Conservation (phyloP, 2,888 invertebrate species). For the Leuctra nigra region DNA sequence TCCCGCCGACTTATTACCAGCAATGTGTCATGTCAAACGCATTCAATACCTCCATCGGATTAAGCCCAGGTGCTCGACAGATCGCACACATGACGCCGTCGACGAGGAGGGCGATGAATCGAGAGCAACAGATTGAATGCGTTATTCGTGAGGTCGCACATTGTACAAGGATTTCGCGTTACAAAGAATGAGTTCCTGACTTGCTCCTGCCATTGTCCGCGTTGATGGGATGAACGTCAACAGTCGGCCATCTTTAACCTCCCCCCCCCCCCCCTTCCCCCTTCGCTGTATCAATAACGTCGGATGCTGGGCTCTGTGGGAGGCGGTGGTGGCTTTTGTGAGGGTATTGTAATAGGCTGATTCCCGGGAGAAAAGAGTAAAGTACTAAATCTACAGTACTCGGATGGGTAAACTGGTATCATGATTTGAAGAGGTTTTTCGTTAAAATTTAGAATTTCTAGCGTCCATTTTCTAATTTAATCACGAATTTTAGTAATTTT, state of each 20-base stretch:
- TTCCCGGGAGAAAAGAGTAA: conserved; percentile 3
- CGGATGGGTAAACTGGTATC: too few species aligned
- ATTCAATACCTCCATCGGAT: neutral
- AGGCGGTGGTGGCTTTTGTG: conserved; percentile 7
- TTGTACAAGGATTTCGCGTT: neutral
- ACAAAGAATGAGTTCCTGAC: too few species aligned
- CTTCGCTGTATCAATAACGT: conserved; percentile 8
- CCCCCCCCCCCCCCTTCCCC: too few species aligned
- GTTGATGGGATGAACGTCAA: conserved; percentile 5
- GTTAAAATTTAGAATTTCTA: too few species aligned
- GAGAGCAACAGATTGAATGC: neutral
- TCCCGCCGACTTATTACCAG: neutral
- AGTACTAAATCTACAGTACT: too few species aligned
- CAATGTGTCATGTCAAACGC: conserved; percentile 3
- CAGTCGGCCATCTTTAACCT: conserved; percentile 4
- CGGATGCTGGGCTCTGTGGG: neutral
- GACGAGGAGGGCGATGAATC: neutral
- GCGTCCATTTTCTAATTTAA: too few species aligned
- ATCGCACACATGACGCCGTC: neutral
- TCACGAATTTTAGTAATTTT: too few species aligned
- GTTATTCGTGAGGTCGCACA: neutral
- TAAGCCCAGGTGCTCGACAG: conserved; percentile 4
- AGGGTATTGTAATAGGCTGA: neutral
- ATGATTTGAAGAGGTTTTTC: too few species aligned
- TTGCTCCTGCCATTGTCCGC: too few species aligned